Percentiles rank a stretch among this genome's conserved stretches.
Conservation (phyloP, 2,888 invertebrate species). For the Spisula solida region DNA sequence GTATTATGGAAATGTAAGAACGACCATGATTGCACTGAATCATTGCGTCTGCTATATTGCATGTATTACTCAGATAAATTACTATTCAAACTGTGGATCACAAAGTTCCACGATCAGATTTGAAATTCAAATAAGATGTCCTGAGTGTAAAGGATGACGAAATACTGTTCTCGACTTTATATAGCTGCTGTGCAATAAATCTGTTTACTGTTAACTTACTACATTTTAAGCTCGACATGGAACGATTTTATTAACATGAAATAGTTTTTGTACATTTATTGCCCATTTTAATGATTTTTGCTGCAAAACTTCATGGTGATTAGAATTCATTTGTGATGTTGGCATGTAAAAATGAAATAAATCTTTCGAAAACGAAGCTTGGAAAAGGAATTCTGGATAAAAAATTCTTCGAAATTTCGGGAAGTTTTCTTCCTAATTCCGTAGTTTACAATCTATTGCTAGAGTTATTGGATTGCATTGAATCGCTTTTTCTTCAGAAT, state of each 20-base stretch:
- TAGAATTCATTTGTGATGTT: too few relatives aligned
- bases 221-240: background rate
- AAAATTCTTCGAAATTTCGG: too few relatives aligned
- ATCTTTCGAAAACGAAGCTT: too few relatives aligned
- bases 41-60: background rate
- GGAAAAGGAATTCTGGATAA: too few relatives aligned
- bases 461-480: too few relatives aligned
- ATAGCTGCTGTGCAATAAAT: background rate
- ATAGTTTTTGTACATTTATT: background rate
- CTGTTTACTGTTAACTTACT: background rate
- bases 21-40: background rate
- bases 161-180: background rate
- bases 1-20: too few relatives aligned
- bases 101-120: background rate
- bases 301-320: too few relatives aligned
- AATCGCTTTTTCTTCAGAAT: too few relatives aligned
- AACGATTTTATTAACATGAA: background rate
- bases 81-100: background rate
- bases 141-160: background rate
- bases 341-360: too few relatives aligned
- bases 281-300: background rate
- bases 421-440: too few relatives aligned
- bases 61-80: background rate
- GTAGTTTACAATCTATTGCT: too few relatives aligned
- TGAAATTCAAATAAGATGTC: slow-evolving; percentile 25